These are phyloP conservation scores for Clistopyga incitator DNA, from an alignment of 2,888 invertebrate species.

Conservation along the genomic window DNA sequence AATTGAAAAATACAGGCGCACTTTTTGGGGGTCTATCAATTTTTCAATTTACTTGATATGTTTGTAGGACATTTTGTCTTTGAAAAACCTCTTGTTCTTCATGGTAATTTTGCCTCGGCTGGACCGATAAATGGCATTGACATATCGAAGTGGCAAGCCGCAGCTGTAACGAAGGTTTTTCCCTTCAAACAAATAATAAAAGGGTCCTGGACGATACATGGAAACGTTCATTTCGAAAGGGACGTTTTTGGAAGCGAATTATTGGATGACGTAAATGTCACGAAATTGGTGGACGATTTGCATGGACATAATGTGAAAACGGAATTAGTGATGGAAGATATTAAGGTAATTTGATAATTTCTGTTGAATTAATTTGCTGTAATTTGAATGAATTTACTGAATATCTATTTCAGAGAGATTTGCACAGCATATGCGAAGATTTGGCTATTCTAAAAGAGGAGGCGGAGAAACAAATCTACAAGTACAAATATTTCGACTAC, in stretches of 20 bases:
- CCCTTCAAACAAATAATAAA: slow-evolving; percentile 82
- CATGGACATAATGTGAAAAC: slow-evolving; percentile 61
- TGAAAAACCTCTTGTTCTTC: slow-evolving; percentile 68
- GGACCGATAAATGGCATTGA: slow-evolving; percentile 72
- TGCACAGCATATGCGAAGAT: slow-evolving; percentile 69
- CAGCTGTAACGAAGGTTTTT: slow-evolving; percentile 66
- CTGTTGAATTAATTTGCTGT: neutral
- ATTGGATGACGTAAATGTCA: slow-evolving; percentile 80
- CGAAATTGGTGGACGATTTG: slow-evolving; percentile 75
- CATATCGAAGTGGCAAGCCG: slow-evolving; percentile 71
- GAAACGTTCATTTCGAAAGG: slow-evolving; percentile 82
- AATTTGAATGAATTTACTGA: neutral
- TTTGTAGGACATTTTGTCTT: slow-evolving; percentile 75
- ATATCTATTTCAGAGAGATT: slow-evolving; percentile 63
- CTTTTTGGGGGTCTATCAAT: neutral
- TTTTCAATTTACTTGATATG: neutral
- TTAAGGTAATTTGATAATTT: slow-evolving; percentile 59
- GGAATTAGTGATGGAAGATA: slow-evolving; percentile 36
- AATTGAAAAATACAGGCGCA: neutral
- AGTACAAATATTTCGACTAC: slow-evolving; percentile 85
- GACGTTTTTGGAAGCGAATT: slow-evolving; percentile 78
- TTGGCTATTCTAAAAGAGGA: slow-evolving; percentile 60
- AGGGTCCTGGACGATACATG: slow-evolving; percentile 84
- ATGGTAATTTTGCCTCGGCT: slow-evolving; percentile 65
- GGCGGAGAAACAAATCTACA: slow-evolving; percentile 83